Evolutionary conservation across 2,888 invertebrate genomes (phyloP), one percentile per base, ranked within the genome.

Genomic region (Diaphora mendica): DNA sequence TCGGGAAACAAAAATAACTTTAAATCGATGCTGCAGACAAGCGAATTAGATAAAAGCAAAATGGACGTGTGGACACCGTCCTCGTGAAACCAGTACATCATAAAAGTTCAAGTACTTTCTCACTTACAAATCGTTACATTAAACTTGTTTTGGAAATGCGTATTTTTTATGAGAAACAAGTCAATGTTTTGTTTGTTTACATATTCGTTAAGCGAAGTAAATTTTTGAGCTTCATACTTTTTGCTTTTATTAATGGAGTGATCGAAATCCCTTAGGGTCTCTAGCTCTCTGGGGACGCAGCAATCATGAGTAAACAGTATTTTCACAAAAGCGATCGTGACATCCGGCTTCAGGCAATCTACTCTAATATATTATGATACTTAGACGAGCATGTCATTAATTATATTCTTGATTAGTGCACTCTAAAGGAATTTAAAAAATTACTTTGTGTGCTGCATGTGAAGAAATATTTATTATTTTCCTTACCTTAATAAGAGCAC

Each of bases 51-150:
- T 48, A 5, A 30, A 23, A 15, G 48, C 13, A 23, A 48, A 20
- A 48, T 48, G 33, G 30, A n/a, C n/a, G n/a, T n/a, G n/a, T n/a
- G n/a, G n/a, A n/a, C n/a, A n/a, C n/a, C n/a, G n/a, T n/a, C 48
- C 48, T 20, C 30, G 30, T 30, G 30, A 30, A 67, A 48, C 67
- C 44, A 30, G 67, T 44, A 15, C 44, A 30, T 48, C 4, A 4
- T 7, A 67, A 67, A n/a, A 48, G 9, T 48, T 67, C 20, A 33
- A 33, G 30, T 48, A 67, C 48, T 67, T 67, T 67, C 48, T 33
- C 67, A 48, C 33, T 13, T 48, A 67, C 33, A 67, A 48, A 48
- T 20, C 33, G 30, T 33, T 30, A 23, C 67, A 2, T 48, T 2
- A 44, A 67, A 67, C 44, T 67, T 30, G 44, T 30, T 26, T 30